Conservation (phyloP, 2,113 vertebrate species). For the Salvator merianae region DNA sequence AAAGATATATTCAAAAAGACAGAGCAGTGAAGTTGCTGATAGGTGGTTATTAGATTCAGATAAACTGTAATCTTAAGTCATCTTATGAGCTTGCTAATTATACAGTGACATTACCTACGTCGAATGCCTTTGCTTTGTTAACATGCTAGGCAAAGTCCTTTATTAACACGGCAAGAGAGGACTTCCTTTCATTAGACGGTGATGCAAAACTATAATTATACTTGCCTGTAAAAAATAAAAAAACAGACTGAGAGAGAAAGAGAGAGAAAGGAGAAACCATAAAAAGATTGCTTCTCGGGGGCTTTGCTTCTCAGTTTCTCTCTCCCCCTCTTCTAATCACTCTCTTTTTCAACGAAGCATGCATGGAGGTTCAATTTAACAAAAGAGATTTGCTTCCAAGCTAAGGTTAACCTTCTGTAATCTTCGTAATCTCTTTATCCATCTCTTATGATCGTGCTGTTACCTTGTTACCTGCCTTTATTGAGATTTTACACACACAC, state of each 20-base stretch:
- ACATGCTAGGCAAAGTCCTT: conserved; percentile 77
- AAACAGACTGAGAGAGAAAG: too few relatives aligned
- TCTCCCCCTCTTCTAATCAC: conserved; percentile 52
- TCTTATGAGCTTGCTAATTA: conserved; percentile 82
- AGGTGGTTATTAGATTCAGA: conserved; percentile 83
- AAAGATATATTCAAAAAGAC: conserved; percentile 70
- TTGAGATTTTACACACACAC: background rate
- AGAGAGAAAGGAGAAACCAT: conserved; percentile 57
- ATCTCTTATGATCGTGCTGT: conserved; percentile 35
- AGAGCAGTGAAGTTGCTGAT: conserved; percentile 70
- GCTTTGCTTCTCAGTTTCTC: conserved; percentile 27
- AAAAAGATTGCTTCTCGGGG: conserved; percentile 66
- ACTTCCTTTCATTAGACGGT: conserved; percentile 79
- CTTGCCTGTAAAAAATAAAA: conserved; percentile 67
- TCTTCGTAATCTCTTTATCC: conserved; percentile 57
- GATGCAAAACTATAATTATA: conserved; percentile 84
- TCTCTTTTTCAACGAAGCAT: conserved; percentile 33
- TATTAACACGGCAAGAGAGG: conserved; percentile 84
- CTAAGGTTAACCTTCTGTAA: conserved; percentile 51
- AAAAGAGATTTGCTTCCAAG: conserved; percentile 60
- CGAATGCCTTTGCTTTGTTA: conserved; percentile 80
- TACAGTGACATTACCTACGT: conserved; percentile 78
- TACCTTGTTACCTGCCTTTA: conserved; percentile 18
- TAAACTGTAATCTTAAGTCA: conserved; percentile 85
- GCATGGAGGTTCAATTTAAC: conserved; percentile 52